These are phyloP conservation scores for Drepana falcataria DNA, from an alignment of 2,888 invertebrate genomes.

Conservation along the genomic window DNA sequence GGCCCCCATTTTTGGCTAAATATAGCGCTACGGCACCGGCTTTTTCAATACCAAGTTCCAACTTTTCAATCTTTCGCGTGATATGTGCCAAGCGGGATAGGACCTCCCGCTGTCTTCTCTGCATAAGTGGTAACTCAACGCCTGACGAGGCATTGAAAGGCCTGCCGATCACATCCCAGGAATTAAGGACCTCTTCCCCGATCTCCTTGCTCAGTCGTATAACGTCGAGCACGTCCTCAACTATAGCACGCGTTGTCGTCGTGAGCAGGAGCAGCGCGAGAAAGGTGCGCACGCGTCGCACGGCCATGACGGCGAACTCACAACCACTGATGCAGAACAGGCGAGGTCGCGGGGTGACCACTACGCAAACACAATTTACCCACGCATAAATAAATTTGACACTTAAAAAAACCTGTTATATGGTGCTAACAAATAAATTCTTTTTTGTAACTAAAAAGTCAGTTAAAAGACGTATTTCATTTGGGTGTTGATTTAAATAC, in stretches of 20 bases:
- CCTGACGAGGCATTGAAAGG: constrained; percentile 73
- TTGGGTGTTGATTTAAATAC: too few species aligned
- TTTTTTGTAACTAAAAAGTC: too few species aligned
- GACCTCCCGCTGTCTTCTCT: constrained; percentile 80
- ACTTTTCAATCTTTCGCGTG: constrained; percentile 43
- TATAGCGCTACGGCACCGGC: constrained; percentile 41
- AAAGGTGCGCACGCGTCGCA: constrained; percentile 43
- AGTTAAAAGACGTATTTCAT: too few species aligned
- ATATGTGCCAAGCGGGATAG: constrained; percentile 64
- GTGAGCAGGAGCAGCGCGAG: constrained; percentile 45
- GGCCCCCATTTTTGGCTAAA: constrained; percentile 56
- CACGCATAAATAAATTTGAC: constrained; percentile 7
- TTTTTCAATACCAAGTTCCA: constrained; percentile 52
- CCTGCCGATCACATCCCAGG: constrained; percentile 82
- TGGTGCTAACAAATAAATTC: not conserved
- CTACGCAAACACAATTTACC: constrained; percentile 10
- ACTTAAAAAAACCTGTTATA: not conserved
- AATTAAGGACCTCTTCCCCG: constrained; percentile 77
- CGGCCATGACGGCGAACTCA: constrained; percentile 59
- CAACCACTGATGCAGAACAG: constrained; percentile 46
- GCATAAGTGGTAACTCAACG: constrained; percentile 79
- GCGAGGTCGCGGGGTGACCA: constrained; percentile 53
- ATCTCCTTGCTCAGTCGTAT: constrained; percentile 79
- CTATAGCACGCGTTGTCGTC: constrained; percentile 52
- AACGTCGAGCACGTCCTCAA: constrained; percentile 81